Evolutionary conservation across 2,113 vertebrate species (phyloP), one percentile per base, ranked within the genome.

Genomic region (Grammomys surdaster): DNA sequence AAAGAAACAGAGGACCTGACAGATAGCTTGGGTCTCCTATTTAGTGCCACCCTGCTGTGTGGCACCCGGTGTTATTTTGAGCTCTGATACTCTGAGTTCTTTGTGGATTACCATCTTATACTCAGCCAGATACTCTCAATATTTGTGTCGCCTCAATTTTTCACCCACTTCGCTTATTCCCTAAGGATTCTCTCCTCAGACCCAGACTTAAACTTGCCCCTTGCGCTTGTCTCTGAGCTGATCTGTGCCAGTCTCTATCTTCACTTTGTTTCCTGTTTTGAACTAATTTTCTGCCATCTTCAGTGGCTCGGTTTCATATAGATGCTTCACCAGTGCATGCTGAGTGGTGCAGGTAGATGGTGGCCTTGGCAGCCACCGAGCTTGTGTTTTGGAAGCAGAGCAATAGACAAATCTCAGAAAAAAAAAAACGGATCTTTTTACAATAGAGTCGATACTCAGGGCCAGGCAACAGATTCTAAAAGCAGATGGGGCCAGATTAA

Each of bases 231-330:
- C 65, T 72, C 86, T 78, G 77, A 95, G 31, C 33, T 63, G 92
- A 11, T 33, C 28, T 87, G 31, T 67, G 84, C n/a, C 31, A 43
- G 75, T 65, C 16, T 76, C 11, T 16, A 17, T 67, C 90, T 86
- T 95, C 17, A 70, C 10, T 72, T 88, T 75, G 19, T 89, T 78
- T 96, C 20, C 33, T 69, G 92, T 76, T 90, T 11, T 56, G 67
- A 26, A 75, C 67, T 36, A 81, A 36, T 93, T 86, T 90, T 92
- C 85, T 88, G 33, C 43, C 48, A 4, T 91, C 87, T n/a, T 65
- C 40, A 76, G 60, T 54, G 80, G 6, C 31, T 86, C 60, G 19
- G 67, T 94, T 54, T 91, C 60, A 85, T 94, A 90, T 36, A 67
- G 56, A 70, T n/a, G 46, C n/a, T 94, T 95, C n/a, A n/a, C 33